A percentile compares a stretch with the other conserved stretches of the same genome.
Evolutionary conservation across 1,140 invertebrate species (phyloP).

Genomic region (Drepana arcuata): DNA sequence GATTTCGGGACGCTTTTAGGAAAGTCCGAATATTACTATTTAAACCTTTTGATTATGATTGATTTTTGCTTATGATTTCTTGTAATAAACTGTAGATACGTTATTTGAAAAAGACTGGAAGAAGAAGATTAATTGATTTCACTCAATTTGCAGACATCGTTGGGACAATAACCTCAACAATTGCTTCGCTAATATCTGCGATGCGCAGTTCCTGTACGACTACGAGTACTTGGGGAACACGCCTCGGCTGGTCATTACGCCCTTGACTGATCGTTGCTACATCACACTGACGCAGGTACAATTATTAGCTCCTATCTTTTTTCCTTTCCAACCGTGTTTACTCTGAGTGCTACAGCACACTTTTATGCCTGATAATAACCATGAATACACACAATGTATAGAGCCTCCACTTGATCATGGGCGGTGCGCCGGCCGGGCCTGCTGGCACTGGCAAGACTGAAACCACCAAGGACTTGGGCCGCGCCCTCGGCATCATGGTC

Average conservation of each 20-base stretch:
- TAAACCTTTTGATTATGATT: no score
- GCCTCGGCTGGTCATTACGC: slow-evolving; percentile 84
- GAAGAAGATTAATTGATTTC: no score
- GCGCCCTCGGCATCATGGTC: slow-evolving; percentile 93
- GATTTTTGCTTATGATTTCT: slow-evolving; percentile 1
- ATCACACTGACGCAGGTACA: slow-evolving; percentile 92
- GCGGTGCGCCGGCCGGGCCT: slow-evolving; percentile 92
- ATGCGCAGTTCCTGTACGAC: slow-evolving; percentile 90
- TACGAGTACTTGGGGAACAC: slow-evolving; percentile 96
- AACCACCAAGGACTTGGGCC: slow-evolving; percentile 93
- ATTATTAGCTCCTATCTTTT: no score
- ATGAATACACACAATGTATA: no score
- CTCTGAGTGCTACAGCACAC: no score
- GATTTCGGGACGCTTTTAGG: no score
- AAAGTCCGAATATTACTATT: no score
- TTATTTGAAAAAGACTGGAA: no score
- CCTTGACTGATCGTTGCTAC: slow-evolving; percentile 92
- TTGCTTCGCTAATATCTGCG: slow-evolving; percentile 95
- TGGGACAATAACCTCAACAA: slow-evolving; percentile 88
- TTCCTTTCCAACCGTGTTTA: no score
- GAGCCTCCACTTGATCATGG: slow-evolving; percentile 91
- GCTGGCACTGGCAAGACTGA: slow-evolving; percentile 93
- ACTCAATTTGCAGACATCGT: slow-evolving; percentile 73
- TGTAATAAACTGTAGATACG: no score
- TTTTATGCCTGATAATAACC: no score